phyloP scores from a whole-genome alignment of 2,113 vertebrate species.

The Antechinus flavipes region DNA sequence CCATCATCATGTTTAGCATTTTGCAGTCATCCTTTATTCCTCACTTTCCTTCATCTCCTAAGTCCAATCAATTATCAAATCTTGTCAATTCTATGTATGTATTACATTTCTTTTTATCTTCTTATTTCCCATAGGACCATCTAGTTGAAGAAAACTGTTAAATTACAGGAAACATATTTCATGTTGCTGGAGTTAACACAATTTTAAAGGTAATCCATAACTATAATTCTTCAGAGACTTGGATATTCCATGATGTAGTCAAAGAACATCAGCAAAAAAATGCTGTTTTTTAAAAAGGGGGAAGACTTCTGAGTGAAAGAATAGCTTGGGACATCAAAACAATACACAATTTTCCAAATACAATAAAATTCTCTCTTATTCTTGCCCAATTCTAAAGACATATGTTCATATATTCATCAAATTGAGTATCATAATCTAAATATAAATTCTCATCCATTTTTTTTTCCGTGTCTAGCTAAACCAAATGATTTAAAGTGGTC shows the following conservation, averaged over 20 bases:
- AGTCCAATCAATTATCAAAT: background rate
- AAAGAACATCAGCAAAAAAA: background rate
- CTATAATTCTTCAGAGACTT: background rate
- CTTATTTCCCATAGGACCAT: background rate
- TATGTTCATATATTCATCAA: background rate
- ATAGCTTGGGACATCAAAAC: background rate
- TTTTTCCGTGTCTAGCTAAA: background rate
- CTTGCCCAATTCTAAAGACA: background rate
- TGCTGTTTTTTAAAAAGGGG: background rate
- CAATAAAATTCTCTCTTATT: background rate
- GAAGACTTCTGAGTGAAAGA: background rate
- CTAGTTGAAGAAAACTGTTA: background rate
- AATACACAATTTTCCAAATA: background rate
- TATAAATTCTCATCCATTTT: background rate
- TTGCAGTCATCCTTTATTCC: background rate
- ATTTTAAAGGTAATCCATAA: background rate
- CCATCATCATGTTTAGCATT: background rate
- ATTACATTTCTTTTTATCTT: background rate
- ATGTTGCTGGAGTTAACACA: background rate
- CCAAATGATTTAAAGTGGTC: background rate
- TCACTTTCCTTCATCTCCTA: background rate
- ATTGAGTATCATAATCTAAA: background rate
- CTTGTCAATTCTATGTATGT: background rate
- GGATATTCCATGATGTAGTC: background rate
- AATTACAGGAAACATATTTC: background rate